Percentiles rank a stretch among this genome's conserved stretches.
These are phyloP conservation scores for Lucilia sericata DNA, from an alignment of 1,140 invertebrate genomes.

Conservation along the genomic window DNA sequence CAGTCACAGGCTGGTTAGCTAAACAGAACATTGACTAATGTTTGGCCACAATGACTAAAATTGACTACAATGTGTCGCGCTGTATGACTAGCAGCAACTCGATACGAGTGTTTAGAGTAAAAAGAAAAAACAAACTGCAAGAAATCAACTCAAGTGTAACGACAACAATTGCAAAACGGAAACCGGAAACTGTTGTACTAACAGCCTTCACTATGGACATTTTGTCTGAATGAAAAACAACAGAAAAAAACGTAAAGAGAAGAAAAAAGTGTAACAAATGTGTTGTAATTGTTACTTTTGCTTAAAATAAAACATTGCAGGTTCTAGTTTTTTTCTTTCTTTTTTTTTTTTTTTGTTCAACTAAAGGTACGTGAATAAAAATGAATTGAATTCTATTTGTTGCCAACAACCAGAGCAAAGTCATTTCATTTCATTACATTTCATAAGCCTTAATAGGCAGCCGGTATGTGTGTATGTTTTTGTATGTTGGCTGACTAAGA, in stretches of 20 bases:
- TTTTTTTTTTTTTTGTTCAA: background rate
- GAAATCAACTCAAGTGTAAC: conserved; percentile 36
- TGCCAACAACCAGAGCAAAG: background rate
- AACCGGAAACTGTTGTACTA: conserved; percentile 40
- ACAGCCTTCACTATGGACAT: conserved; percentile 31
- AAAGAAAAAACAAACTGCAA: background rate
- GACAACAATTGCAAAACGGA: conserved; percentile 38
- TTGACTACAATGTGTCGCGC: conserved; percentile 4
- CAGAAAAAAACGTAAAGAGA: background rate
- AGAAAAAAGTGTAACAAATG: background rate
- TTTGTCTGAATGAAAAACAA: background rate
- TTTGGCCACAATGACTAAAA: conserved; percentile 24
- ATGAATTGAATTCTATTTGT: background rate
- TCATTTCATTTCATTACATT: background rate
- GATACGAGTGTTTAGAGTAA: background rate
- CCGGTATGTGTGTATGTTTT: too few relatives aligned
- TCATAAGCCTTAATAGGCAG: background rate
- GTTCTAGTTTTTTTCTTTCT: background rate
- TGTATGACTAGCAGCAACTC: background rate
- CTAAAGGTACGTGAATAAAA: background rate
- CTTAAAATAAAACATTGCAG: background rate
- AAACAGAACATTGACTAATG: conserved; percentile 23
- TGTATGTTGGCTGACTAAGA: too few relatives aligned
- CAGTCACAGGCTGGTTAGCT: background rate
- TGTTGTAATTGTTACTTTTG: conserved; percentile 11